Base-by-base conservation (phyloP, 2,888 invertebrate genomes). In the Tineola bisselliella region DNA sequence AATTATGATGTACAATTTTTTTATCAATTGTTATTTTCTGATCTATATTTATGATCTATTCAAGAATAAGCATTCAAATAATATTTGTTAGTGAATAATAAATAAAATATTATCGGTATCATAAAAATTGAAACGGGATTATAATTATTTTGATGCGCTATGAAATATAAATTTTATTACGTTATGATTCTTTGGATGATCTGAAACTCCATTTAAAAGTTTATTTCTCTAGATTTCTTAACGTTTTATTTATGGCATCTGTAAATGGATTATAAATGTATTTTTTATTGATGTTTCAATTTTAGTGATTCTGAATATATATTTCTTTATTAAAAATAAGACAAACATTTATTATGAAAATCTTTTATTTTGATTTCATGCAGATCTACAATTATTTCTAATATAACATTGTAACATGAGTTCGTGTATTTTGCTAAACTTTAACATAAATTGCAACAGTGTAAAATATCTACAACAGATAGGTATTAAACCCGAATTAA, bases 291-390 rank as follows among this genome's bases (percentile, higher is more conserved):
- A 25, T 25, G 4, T 25, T 25, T 2, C 6, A 25, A 4, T 4
- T 38, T 38, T 6, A 38, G 38, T 38, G n/a, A 38, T 38, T 38
- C 10, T 38, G n/a, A 38, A 38, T 12, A 38, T 38, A 6, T 38
- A 31, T 31, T 31, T 31, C 31, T 31, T 5, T 31, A 5, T n/a
- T n/a, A n/a, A 17, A 48, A 17, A 48, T 17, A 15, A 48, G 15
- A n/a, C n/a, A 48, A 48, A 48, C 48, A 48, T 5, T 4, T 19
- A 56, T 56, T 56, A 25, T 19, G 19, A 56, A 56, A 56, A 56
- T 48, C 56, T 10, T 56, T 56, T 19, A 19, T 19, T 81, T 82
- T 74, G 77, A 79, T 82, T 77, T 81, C 86, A 86, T 86, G 84
- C 84, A 83, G 79, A 77, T 77, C 84, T 86, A 86, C 83, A 76